Percentiles rank a stretch among this genome's conserved stretches.
phyloP scores from a whole-genome alignment of 2,888 invertebrate species.

The Elaeidobius kamerunicus region DNA sequence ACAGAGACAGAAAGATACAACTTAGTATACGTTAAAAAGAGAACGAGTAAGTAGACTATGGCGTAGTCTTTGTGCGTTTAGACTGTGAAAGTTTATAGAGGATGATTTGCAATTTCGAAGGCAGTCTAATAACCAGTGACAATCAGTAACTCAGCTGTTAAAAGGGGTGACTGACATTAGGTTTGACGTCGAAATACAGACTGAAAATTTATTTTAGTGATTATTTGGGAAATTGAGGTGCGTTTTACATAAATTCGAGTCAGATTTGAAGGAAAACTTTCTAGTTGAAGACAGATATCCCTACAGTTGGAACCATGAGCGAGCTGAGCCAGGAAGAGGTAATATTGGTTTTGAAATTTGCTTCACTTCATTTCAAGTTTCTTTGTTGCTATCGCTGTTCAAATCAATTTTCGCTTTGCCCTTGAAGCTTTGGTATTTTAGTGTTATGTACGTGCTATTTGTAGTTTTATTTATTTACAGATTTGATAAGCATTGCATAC shows the following conservation, averaged over 20 bases:
- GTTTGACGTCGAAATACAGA: constrained; percentile 40
- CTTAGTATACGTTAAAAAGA: too few species aligned
- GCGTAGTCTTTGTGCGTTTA: constrained; percentile 33
- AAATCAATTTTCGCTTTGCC: constrained; percentile 35
- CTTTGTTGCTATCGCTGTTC: constrained; percentile 26
- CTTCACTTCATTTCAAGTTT: constrained; percentile 18
- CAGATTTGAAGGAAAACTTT: constrained; percentile 15
- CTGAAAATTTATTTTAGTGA: constrained; percentile 35
- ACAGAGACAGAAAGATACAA: constrained; percentile 3
- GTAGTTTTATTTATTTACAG: too few species aligned
- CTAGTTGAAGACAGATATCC: constrained; percentile 29
- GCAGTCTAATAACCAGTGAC: constrained; percentile 38
- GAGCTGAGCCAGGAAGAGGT: constrained; percentile 89
- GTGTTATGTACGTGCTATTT: constrained; percentile 4
- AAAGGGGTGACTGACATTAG: constrained; percentile 47
- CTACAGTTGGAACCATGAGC: constrained; percentile 62
- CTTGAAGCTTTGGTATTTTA: constrained; percentile 10
- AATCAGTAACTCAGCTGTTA: constrained; percentile 46
- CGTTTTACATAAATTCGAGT: constrained; percentile 31
- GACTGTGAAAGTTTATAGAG: constrained; percentile 38
- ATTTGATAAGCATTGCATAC: too few species aligned
- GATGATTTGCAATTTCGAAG: constrained; percentile 34
- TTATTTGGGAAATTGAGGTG: constrained; percentile 28
- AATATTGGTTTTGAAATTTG: constrained; percentile 50
- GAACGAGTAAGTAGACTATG: too few species aligned